Evolutionary conservation across 2,797 vertebrate species (phyloP).

Genomic region (Zonotrichia albicollis): DNA sequence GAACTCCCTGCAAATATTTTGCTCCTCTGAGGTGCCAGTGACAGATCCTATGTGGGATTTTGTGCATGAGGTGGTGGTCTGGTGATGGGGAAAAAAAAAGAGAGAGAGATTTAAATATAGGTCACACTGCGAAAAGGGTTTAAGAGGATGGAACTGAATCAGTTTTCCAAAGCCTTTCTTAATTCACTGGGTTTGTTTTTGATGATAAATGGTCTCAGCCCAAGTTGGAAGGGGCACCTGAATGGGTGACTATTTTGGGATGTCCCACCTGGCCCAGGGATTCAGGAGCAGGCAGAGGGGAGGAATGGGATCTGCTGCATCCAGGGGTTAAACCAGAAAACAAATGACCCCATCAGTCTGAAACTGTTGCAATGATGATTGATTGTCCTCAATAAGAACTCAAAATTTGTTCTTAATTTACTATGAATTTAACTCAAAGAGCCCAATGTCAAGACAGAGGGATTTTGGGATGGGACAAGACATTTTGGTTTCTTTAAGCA

Average conservation of each 20-base stretch:
- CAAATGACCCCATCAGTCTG: neutral
- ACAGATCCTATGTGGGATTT: slow-evolving; percentile 51
- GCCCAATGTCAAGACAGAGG: neutral
- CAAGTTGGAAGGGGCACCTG: neutral
- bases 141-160: neutral
- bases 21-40: slow-evolving; percentile 33
- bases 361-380: neutral
- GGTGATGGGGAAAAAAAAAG: neutral
- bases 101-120: neutral
- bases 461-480: neutral
- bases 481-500: neutral
- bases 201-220: neutral
- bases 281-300: no score
- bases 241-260: neutral
- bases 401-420: neutral
- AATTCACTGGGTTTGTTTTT: neutral
- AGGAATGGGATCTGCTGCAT: neutral
- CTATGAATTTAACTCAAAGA: neutral
- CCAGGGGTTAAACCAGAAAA: neutral
- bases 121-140: neutral
- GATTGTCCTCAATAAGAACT: neutral
- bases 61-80: neutral
- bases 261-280: no score
- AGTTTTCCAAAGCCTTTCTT: neutral
- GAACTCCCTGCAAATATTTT: neutral